Conservation (phyloP, 2,113 vertebrate genomes). For the Pelusios castaneus region DNA sequence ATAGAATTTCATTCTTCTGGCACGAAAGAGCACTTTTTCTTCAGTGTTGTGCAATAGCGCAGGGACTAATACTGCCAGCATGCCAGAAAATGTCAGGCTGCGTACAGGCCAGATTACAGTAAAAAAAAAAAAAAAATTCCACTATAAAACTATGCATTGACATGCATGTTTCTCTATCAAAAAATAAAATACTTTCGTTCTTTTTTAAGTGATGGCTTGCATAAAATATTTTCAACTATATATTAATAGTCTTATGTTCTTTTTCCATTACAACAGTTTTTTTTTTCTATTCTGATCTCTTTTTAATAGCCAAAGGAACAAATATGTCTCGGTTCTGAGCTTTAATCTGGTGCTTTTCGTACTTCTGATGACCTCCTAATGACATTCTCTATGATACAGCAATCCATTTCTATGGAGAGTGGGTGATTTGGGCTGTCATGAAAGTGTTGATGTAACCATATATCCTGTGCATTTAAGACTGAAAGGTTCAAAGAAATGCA, state of each 20-base stretch:
- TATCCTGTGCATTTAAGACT: constrained; percentile 46
- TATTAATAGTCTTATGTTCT: constrained; percentile 24
- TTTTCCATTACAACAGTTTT: constrained; percentile 46
- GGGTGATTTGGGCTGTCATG: constrained; percentile 34
- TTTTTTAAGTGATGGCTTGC: constrained; percentile 17
- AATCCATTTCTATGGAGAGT: constrained; percentile 40
- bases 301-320: constrained; percentile 54
- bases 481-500: constrained; percentile 57
- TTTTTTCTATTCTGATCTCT: not conserved
- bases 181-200: constrained; percentile 37
- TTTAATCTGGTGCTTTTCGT: constrained; percentile 53
- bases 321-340: constrained; percentile 52
- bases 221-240: constrained; percentile 38
- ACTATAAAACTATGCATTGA: not conserved
- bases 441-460: constrained; percentile 23
- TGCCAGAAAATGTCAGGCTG: constrained; percentile 13
- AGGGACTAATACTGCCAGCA: constrained; percentile 24
- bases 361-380: constrained; percentile 49
- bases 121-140: not conserved
- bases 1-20: not conserved
- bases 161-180: constrained; percentile 16
- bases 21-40: not conserved
- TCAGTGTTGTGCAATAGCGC: constrained; percentile 5
- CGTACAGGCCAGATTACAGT: constrained; percentile 21
- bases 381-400: constrained; percentile 36